These are phyloP conservation scores for Passer montanus DNA, from an alignment of 2,113 vertebrate genomes.

Conservation along the genomic window DNA sequence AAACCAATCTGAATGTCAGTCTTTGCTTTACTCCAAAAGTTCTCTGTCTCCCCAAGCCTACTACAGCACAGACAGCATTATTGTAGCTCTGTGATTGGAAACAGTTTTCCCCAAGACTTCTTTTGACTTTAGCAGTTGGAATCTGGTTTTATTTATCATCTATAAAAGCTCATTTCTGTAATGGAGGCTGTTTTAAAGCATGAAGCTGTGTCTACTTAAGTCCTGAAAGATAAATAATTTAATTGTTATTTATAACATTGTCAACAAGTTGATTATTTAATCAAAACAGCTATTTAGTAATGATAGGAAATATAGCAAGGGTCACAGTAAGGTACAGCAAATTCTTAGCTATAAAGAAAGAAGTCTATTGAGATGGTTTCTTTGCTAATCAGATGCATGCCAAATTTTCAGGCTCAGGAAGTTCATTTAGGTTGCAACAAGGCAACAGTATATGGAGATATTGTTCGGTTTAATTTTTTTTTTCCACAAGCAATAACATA, in stretches of 20 bases:
- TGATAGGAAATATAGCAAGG: slow-evolving; percentile 26
- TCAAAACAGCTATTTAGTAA: slow-evolving; percentile 13
- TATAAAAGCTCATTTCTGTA: slow-evolving; percentile 40
- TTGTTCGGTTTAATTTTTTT: background rate
- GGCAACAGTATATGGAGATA: background rate
- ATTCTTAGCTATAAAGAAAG: slow-evolving; percentile 38
- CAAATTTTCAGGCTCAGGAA: slow-evolving; percentile 53
- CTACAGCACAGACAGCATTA: background rate
- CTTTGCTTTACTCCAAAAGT: background rate
- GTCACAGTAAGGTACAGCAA: slow-evolving; percentile 25
- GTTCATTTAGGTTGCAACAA: slow-evolving; percentile 32
- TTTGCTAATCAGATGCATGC: slow-evolving; percentile 39
- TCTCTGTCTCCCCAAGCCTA: background rate
- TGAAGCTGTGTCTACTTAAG: slow-evolving; percentile 34
- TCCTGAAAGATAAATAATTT: slow-evolving; percentile 34
- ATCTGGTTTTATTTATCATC: slow-evolving; percentile 29
- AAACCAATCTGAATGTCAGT: background rate
- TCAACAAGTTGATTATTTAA: slow-evolving; percentile 12
- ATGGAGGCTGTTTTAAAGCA: slow-evolving; percentile 18
- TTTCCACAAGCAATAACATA: background rate
- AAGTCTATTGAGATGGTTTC: slow-evolving; percentile 25
- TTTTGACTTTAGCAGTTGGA: background rate
- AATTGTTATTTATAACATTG: background rate
- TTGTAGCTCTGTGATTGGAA: background rate
- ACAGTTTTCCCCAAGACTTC: background rate